phyloP scores from a whole-genome alignment of 2,888 invertebrate species.

The Autographa gamma region DNA sequence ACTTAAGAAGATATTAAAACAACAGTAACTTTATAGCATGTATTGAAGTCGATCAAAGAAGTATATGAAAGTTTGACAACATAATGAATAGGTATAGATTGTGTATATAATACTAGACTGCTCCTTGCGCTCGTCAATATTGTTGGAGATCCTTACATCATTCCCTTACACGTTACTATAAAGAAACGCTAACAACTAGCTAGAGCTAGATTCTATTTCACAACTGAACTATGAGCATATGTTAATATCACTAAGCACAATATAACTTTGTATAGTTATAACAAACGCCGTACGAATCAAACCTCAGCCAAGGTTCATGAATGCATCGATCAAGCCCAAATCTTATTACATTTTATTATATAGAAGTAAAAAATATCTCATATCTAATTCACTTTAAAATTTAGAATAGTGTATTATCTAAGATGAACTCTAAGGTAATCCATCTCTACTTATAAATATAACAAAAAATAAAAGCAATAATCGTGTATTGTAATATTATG shows the following conservation, averaged over 20 bases:
- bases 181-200: slow-evolving; percentile 82
- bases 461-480: slow-evolving; percentile 64
- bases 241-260: slow-evolving; percentile 86
- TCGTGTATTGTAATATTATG: slow-evolving; percentile 63
- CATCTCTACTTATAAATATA: slow-evolving; percentile 76
- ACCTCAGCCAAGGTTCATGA: slow-evolving; percentile 63
- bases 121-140: slow-evolving; percentile 33
- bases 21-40: slow-evolving; percentile 51
- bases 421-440: slow-evolving; percentile 71
- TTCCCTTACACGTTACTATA: slow-evolving; percentile 64
- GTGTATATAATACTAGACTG: slow-evolving; percentile 43
- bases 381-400: slow-evolving; percentile 75
- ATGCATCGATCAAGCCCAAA: slow-evolving; percentile 77
- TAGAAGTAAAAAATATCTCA: slow-evolving; percentile 80
- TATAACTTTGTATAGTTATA: slow-evolving; percentile 71
- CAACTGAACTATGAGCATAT: slow-evolving; percentile 87
- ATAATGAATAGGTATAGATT: slow-evolving; percentile 32
- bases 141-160: slow-evolving; percentile 64
- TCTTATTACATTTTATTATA: slow-evolving; percentile 70
- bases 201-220: slow-evolving; percentile 85
- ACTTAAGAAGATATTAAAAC: slow-evolving; percentile 51
- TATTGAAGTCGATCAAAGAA: slow-evolving; percentile 42
- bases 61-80: slow-evolving; percentile 36
- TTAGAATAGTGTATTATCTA: slow-evolving; percentile 77
- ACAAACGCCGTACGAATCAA: slow-evolving; percentile 70